Conservation (phyloP, 2,797 vertebrate species). For the Pangasius macronema region DNA sequence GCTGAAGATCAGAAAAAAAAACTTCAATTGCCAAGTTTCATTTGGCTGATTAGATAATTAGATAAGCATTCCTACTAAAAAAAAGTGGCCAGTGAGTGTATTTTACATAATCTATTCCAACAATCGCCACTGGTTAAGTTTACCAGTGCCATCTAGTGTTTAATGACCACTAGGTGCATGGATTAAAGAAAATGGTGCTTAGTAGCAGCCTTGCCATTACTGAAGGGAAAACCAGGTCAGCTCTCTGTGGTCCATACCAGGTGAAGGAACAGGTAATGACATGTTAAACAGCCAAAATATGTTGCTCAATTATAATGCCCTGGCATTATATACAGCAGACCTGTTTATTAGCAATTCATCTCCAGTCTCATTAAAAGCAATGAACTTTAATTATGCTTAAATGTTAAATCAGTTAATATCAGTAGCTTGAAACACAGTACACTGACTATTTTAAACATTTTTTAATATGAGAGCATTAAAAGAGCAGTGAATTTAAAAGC, state of each 20-base stretch:
- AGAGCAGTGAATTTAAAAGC: neutral
- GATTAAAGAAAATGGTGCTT: neutral
- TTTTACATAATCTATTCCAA: neutral
- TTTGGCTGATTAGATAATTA: neutral
- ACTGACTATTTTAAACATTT: neutral
- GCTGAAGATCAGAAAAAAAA: neutral
- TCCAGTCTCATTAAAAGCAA: neutral
- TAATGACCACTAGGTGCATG: neutral
- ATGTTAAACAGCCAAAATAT: too few relatives aligned
- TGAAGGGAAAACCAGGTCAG: neutral
- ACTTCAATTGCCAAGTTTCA: neutral
- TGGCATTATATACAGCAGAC: neutral
- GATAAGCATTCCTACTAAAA: neutral
- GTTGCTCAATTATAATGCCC: too few relatives aligned
- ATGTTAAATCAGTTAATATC: neutral
- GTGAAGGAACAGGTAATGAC: neutral
- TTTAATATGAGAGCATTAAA: constrained; percentile 12
- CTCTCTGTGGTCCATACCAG: neutral
- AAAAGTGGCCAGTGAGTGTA: neutral
- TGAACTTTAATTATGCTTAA: constrained; percentile 3
- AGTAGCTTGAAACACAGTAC: constrained; percentile 7
- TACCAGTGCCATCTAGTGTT: neutral
- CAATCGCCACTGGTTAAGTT: neutral
- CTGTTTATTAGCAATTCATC: neutral
- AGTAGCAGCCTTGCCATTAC: neutral